phyloP scores from a whole-genome alignment of 2,888 invertebrate species.

The Clanis bilineata region DNA sequence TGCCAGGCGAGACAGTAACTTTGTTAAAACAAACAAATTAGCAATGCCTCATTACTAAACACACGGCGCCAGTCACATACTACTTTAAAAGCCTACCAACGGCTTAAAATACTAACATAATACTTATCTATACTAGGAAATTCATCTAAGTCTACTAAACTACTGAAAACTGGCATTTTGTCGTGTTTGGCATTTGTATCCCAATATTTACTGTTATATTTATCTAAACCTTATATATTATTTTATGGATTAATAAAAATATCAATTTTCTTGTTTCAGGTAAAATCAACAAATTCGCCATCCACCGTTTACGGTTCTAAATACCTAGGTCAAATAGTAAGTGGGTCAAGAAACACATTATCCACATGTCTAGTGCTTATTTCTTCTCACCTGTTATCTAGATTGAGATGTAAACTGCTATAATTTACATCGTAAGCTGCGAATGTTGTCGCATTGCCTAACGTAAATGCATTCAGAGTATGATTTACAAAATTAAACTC shows the following conservation, averaged over 20 bases:
- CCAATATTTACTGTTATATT: too few species aligned
- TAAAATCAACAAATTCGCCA: background rate
- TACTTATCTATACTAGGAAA: background rate
- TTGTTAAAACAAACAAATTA: background rate
- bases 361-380: background rate
- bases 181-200: too few species aligned
- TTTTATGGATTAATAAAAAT: background rate
- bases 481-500: background rate
- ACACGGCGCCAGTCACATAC: background rate
- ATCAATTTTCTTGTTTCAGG: background rate
- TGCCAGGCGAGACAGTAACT: background rate
- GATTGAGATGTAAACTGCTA: background rate
- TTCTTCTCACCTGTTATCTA: constrained; percentile 1
- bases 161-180: too few species aligned
- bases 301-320: background rate
- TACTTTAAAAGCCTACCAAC: background rate
- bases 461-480: background rate
- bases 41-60: background rate
- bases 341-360: background rate
- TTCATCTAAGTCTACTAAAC: too few species aligned
- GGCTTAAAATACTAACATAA: too few species aligned
- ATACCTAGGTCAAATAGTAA: background rate
- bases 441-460: background rate
- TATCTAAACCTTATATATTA: too few species aligned
- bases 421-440: background rate